These are phyloP conservation scores for Marmota monax DNA, from an alignment of 2,113 vertebrate genomes.

Conservation along the genomic window DNA sequence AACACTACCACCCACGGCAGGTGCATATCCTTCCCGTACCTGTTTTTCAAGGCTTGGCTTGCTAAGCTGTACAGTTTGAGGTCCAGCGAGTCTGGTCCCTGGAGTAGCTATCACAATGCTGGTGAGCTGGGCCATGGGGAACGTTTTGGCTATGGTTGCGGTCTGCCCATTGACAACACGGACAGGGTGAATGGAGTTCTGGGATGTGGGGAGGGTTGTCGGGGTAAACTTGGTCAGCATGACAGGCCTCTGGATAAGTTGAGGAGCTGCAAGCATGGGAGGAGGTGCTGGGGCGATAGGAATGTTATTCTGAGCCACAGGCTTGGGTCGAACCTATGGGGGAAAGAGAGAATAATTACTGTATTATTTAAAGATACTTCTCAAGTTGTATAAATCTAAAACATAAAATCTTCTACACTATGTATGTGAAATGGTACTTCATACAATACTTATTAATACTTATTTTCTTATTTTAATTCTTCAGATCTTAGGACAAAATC, in stretches of 20 bases:
- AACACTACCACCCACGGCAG: not conserved
- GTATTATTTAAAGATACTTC: slow-evolving; percentile 58
- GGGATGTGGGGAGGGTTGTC: slow-evolving; percentile 91
- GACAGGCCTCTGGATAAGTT: slow-evolving; percentile 96
- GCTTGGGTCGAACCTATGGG: slow-evolving; percentile 95
- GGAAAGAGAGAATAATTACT: slow-evolving; percentile 73
- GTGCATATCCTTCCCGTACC: slow-evolving; percentile 86
- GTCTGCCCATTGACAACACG: slow-evolving; percentile 98
- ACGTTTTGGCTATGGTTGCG: slow-evolving; percentile 91
- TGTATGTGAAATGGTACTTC: slow-evolving; percentile 37
- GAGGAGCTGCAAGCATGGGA: slow-evolving; percentile 98
- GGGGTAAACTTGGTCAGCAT: slow-evolving; percentile 97
- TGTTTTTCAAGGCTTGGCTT: slow-evolving; percentile 95
- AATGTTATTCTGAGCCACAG: slow-evolving; percentile 94
- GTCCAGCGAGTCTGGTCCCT: slow-evolving; percentile 90
- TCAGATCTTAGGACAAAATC: not conserved
- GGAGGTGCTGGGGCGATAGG: slow-evolving; percentile 98
- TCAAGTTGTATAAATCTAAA: slow-evolving; percentile 10
- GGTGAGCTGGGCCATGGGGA: slow-evolving; percentile 94
- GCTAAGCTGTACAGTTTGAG: slow-evolving; percentile 97
- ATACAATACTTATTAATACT: slow-evolving; percentile 42
- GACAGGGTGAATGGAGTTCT: slow-evolving; percentile 97
- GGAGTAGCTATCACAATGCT: slow-evolving; percentile 97
- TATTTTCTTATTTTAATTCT: slow-evolving; percentile 15
- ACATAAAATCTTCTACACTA: not conserved